Conservation (phyloP, 2,797 vertebrate genomes). For the Carcharodon carcharias region DNA sequence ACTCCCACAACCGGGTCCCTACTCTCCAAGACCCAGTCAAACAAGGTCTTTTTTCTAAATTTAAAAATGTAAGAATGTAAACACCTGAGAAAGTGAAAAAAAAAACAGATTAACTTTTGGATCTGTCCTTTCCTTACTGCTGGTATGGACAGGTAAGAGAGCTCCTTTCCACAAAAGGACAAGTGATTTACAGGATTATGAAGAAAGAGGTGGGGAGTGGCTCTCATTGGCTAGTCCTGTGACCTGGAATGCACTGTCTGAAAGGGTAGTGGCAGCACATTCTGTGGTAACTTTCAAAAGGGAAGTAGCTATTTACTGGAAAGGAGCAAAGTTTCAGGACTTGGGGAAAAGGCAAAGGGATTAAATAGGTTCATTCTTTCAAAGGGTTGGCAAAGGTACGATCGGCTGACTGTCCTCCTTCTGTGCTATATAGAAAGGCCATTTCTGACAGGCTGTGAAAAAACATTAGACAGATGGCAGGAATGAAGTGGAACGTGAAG, state of each 20-base stretch:
- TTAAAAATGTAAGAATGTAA: not conserved
- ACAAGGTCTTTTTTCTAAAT: not conserved
- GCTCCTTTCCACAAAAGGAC: not conserved
- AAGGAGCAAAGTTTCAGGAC: no score
- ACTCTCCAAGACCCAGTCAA: not conserved
- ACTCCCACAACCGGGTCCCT: not conserved
- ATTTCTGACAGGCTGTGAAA: not conserved
- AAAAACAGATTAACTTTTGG: not conserved
- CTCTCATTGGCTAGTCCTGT: not conserved
- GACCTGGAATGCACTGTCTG: not conserved
- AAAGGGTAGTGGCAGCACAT: not conserved
- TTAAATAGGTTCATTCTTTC: not conserved
- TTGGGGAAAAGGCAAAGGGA: not conserved
- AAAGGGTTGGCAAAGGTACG: not conserved
- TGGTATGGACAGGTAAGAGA: not conserved
- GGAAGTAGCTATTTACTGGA: not conserved
- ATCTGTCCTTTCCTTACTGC: not conserved
- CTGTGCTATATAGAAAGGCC: not conserved
- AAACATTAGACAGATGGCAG: not conserved
- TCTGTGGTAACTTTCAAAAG: not conserved
- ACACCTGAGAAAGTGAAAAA: not conserved
- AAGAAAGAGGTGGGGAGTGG: not conserved
- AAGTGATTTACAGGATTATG: not conserved
- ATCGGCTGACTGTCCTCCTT: not conserved
- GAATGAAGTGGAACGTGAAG: not conserved